Evolutionary conservation across 2,797 vertebrate genomes (phyloP), one percentile per base, ranked within the genome.

Genomic region (Lagorchestes hirsutus): DNA sequence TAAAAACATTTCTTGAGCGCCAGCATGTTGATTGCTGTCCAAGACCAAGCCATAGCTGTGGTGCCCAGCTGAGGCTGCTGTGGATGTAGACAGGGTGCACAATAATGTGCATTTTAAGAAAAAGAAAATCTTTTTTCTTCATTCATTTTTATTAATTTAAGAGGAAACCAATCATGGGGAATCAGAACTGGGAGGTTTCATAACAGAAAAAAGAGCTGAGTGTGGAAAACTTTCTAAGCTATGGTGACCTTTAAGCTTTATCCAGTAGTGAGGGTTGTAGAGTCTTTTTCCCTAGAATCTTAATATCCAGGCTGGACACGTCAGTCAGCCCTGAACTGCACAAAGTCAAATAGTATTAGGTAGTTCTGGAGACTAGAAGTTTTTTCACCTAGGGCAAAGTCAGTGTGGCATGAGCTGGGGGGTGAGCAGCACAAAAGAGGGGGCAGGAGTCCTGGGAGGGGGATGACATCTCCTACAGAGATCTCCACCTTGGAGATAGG

Each of bases 1-100:
- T 90, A 74, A 92, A 92, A 54, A 56, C 27, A 8, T 91, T 94
- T 96, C 91, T 94, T n/a, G 56, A 92, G 90, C 57, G 52, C n/a
- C 22, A 59, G 90, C 40, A 62, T 40, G 91, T 0, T 56, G 52
- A 87, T 46, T 87, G 62, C 91, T 92, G 46, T 94, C 92, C 92
- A 93, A 57, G 22, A 24, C 90, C 91, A 93, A 93, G 93, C 52
- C 29, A 29, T 4, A 59, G 56, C 90, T 16, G 6, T 52, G 40
- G 40, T 93, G 67, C n/a, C 90, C 62, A 50, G 62, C 62, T 18
- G 34, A 5, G 16, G n/a, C 16, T 74, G n/a, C 62, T 5, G 6
- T 1, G n/a, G 74, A 82, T 82, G 46, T 82, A 24, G 22, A 9
- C n/a, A 3, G n/a, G 18, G 8, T 24, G 0, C 0, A 2, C 11